phyloP scores from a whole-genome alignment of 2,888 invertebrate species.

The Diarsia rubi region DNA sequence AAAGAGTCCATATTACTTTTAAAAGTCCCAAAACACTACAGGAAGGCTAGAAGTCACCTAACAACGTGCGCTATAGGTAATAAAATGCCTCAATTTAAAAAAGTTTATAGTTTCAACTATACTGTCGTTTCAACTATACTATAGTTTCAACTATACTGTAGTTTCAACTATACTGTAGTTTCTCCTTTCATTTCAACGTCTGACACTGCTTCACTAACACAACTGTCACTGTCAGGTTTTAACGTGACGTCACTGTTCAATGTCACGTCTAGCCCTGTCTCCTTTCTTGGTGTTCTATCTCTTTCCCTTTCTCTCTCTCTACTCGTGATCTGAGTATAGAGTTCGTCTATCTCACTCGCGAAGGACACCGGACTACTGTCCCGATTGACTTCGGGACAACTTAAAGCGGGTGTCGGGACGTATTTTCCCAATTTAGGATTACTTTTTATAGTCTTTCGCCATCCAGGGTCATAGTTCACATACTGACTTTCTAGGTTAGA shows the following conservation, averaged over 20 bases:
- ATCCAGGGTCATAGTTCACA: constrained; percentile 91
- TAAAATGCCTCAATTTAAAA: constrained; percentile 55
- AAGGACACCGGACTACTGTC: constrained; percentile 86
- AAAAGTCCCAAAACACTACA: constrained; percentile 52
- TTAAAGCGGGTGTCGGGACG: constrained; percentile 84
- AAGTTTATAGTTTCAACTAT: constrained; percentile 57
- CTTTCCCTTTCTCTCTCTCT: constrained; percentile 83
- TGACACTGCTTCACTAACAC: constrained; percentile 87
- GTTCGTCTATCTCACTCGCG: constrained; percentile 92
- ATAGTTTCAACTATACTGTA: constrained; percentile 13
- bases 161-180: constrained; percentile 79
- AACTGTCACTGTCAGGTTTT: constrained; percentile 88
- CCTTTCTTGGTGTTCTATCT: constrained; percentile 78
- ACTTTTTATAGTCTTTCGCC: constrained; percentile 86
- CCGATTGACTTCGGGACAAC: constrained; percentile 87
- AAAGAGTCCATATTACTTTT: constrained; percentile 53
- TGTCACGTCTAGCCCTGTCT: constrained; percentile 82
- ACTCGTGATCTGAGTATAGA: constrained; percentile 93
- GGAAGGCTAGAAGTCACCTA: constrained; percentile 53
- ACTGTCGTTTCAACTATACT: constrained; percentile 81
- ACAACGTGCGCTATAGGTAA: constrained; percentile 45
- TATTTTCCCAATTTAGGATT: constrained; percentile 85
- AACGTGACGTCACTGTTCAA: constrained; percentile 87
- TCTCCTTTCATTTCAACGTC: constrained; percentile 84
- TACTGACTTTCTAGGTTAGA: constrained; percentile 89